Base-by-base conservation (phyloP, 1,140 invertebrate species). In the Caenorhabditis inopinata region DNA sequence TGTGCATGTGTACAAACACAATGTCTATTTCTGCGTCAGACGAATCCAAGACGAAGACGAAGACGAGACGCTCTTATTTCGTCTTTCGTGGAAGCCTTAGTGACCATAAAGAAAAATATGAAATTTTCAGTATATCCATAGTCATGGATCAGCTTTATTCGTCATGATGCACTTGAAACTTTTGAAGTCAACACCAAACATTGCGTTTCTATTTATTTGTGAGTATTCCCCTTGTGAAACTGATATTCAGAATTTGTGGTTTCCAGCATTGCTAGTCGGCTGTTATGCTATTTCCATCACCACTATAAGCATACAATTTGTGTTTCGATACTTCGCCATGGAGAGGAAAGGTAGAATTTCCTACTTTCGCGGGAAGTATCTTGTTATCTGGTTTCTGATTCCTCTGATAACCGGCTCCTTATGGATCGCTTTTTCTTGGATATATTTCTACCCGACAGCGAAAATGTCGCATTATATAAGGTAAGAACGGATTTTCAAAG, bases 101-200 rank as follows among this genome's bases (percentile, higher is more conserved):
- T 32, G 7, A 25, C 6, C 27, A n/a, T 5, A 16, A 58, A 58
- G 14, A 42, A 7, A 42, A 42, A 42, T 42, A 42, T n/a, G n/a
- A n/a, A n/a, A n/a, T 42, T 68, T 68, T 38, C 58, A 68, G 58
- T 68, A 68, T 32, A 68, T 68, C 32, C 58, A 68, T 25, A 68
- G 58, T 42, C 25, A 68, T 25, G 58, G 58, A n/a, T 68, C 58
- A 5, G n/a, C 58, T 2, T 32, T 38, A 4, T 68, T 68, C 32
- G 38, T 68, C 29, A 68, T 68, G 58, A 68, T 68, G 58, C 18
- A 68, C 18, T 32, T 68, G 0, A 3, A 21, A 18, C n/a, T 29
- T 68, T 38, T 68, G 58, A 68, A 38, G 12, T 42, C n/a, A 14
- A 21, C 14, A 2, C 58, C 58, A 21, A 5, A 21, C 12, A 2